These are phyloP conservation scores for Martes martes DNA, from an alignment of 2,113 vertebrate species.

Conservation along the genomic window DNA sequence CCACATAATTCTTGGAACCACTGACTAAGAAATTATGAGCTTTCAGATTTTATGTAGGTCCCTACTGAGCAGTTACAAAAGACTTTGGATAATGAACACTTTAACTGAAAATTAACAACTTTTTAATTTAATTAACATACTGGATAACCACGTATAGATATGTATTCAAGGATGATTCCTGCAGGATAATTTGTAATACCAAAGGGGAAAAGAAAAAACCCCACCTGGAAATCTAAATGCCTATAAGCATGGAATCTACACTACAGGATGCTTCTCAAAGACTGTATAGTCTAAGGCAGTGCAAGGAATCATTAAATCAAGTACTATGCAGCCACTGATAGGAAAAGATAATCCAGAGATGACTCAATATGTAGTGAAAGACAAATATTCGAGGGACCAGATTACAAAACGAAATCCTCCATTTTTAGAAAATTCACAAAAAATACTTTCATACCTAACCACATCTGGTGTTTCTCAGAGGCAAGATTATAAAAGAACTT, in stretches of 20 bases:
- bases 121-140: not conserved
- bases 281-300: not conserved
- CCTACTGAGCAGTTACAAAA: not conserved
- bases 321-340: not conserved
- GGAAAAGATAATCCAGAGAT: not conserved
- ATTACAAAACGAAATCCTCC: not conserved
- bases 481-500: not conserved
- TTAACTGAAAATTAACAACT: not conserved
- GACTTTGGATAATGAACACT: not conserved
- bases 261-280: not conserved
- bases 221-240: not conserved
- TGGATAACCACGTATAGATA: not conserved
- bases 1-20: not conserved
- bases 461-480: not conserved
- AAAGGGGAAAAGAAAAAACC: not conserved
- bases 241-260: not conserved
- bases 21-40: not conserved
- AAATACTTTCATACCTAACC: not conserved
- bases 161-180: not conserved
- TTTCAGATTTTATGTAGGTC: not conserved
- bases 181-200: not conserved
- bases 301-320: not conserved
- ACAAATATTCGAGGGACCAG: not conserved
- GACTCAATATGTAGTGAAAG: not conserved
- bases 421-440: not conserved